Conservation (phyloP, 92 coral and sea anemone species). For the Metridium senile region DNA sequence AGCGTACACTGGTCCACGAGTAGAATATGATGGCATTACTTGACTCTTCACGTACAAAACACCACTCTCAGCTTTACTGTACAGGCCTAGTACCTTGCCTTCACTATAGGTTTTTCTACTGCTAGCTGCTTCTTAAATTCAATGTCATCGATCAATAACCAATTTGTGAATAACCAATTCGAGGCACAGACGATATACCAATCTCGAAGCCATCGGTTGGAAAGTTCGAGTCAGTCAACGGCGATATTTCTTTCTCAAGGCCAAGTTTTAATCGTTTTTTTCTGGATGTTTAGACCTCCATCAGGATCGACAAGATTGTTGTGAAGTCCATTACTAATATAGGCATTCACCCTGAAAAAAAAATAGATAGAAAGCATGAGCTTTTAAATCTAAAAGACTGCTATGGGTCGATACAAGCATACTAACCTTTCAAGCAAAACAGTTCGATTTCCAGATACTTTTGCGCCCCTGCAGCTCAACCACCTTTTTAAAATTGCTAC, state of each 20-base stretch:
- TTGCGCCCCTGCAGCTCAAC: slow-evolving; percentile 50
- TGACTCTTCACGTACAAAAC: slow-evolving; percentile 42
- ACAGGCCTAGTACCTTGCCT: slow-evolving; percentile 47
- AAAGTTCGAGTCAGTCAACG: slow-evolving; percentile 20
- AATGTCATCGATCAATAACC: slow-evolving; percentile 48
- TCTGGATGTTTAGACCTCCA: slow-evolving; percentile 42
- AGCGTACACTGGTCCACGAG: slow-evolving; percentile 32
- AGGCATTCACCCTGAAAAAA: slow-evolving; percentile 45
- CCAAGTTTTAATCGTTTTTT: slow-evolving; percentile 47
- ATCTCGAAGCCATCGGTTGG: slow-evolving; percentile 31
- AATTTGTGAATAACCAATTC: slow-evolving; percentile 38
- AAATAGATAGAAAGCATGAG: too few relatives aligned
- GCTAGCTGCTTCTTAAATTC: slow-evolving; percentile 46
- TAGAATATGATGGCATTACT: slow-evolving; percentile 24
- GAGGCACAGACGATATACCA: slow-evolving; percentile 35
- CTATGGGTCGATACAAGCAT: not conserved
- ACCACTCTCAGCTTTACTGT: slow-evolving; percentile 27
- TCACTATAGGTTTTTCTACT: slow-evolving; percentile 54
- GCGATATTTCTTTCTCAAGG: slow-evolving; percentile 32
- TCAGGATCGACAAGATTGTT: slow-evolving; percentile 47
- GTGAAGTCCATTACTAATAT: slow-evolving; percentile 38
- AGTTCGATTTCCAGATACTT: slow-evolving; percentile 40
- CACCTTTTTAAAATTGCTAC: slow-evolving; percentile 51
- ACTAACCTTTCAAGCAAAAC: slow-evolving; percentile 34
- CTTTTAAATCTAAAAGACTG: too few relatives aligned